Evolutionary conservation across 2,888 invertebrate species (phyloP).

Genomic region (Atherix ibis): DNA sequence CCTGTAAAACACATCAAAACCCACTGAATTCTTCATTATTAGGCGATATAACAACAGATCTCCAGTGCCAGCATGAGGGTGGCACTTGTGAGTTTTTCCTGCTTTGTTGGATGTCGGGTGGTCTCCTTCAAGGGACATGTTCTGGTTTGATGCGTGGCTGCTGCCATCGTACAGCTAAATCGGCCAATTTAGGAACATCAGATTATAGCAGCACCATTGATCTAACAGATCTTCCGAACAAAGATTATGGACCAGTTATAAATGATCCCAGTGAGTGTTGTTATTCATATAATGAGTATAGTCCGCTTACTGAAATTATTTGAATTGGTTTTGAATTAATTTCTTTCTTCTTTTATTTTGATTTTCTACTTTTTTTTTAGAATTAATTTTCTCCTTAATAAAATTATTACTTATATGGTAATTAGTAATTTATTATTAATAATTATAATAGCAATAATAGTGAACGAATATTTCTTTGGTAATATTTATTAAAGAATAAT

Average conservation of each 20-base stretch:
- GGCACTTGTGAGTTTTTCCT: conserved; percentile 82
- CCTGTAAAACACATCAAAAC: no score
- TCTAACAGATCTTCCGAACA: conserved; percentile 40
- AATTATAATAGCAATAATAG: no score
- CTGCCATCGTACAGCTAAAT: conserved; percentile 63
- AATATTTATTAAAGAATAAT: no score
- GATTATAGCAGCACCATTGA: conserved; percentile 48
- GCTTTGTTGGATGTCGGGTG: conserved; percentile 81
- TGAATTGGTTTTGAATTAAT: neutral
- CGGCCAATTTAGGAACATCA: conserved; percentile 46
- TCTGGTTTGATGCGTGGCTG: conserved; percentile 70
- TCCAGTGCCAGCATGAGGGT: conserved; percentile 38
- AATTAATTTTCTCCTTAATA: no score
- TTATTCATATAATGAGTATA: neutral
- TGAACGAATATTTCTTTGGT: no score
- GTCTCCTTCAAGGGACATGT: conserved; percentile 71
- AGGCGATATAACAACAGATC: conserved; percentile 31
- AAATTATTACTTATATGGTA: neutral
- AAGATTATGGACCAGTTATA: conserved; percentile 53
- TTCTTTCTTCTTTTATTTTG: no score
- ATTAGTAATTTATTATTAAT: neutral
- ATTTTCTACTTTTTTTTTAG: no score
- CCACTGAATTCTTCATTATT: conserved; percentile 10
- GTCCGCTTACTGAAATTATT: neutral
- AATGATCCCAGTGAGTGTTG: conserved; percentile 61